Evolutionary conservation across 2,113 vertebrate genomes (phyloP).

Genomic region (Monopterus albus): DNA sequence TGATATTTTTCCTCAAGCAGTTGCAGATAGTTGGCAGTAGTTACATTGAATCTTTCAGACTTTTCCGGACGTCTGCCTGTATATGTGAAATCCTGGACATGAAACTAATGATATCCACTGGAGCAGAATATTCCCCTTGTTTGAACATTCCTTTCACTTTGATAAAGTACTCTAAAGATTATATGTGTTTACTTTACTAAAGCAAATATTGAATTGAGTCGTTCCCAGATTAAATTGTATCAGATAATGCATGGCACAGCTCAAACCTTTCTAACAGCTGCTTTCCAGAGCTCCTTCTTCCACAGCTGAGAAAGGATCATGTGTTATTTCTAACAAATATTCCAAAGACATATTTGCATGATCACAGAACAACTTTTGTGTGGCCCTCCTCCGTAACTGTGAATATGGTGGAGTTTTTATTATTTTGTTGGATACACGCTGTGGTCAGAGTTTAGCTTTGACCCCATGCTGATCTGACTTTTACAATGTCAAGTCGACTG

Average conservation of each 20-base stretch:
- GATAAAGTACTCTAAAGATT: background rate
- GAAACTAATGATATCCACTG: background rate
- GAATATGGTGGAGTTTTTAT: too few species aligned
- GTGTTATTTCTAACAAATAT: too few species aligned
- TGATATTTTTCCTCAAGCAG: conserved; percentile 7
- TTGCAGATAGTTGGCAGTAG: background rate
- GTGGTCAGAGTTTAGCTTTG: conserved; percentile 6
- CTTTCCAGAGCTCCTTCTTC: too few species aligned
- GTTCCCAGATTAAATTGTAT: background rate
- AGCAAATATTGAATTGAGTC: background rate
- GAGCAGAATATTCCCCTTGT: background rate
- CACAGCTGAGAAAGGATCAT: too few species aligned
- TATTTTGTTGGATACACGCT: too few species aligned
- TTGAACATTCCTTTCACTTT: background rate
- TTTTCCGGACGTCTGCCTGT: background rate
- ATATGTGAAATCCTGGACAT: conserved; percentile 2
- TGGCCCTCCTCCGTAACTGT: too few species aligned
- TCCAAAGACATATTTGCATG: too few species aligned
- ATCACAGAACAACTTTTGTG: too few species aligned
- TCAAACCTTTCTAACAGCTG: background rate
- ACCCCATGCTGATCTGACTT: conserved; percentile 7
- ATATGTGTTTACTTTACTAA: background rate
- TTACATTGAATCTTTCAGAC: background rate
- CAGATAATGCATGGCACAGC: background rate
- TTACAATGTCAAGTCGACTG: too few species aligned